Conservation (phyloP, 2,797 vertebrate genomes). For the Scolopax rusticola region DNA sequence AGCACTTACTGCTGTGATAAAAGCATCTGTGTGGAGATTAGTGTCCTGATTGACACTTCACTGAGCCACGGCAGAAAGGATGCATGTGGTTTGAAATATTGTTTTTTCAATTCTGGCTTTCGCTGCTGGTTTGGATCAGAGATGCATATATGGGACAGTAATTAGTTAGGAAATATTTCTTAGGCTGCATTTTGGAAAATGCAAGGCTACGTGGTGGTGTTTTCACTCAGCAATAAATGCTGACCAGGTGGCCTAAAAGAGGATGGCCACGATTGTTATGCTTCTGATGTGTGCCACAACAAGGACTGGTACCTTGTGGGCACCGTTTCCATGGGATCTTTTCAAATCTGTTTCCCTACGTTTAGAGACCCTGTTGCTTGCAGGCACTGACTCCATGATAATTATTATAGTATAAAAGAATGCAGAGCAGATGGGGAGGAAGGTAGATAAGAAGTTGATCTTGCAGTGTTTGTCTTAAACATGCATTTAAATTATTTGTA, state of each 20-base stretch:
- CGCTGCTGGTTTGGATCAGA: not conserved
- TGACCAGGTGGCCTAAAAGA: not conserved
- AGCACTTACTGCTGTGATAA: not conserved
- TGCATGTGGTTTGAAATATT: not conserved
- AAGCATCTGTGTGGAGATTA: not conserved
- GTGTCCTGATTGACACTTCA: not conserved
- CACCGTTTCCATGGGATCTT: not conserved
- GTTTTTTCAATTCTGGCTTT: not conserved
- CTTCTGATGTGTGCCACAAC: not conserved
- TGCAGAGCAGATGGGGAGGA: not conserved
- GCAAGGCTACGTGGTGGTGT: not conserved
- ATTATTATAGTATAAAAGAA: not conserved
- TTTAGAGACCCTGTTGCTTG: not conserved
- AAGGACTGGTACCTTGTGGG: not conserved
- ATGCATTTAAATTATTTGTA: not conserved
- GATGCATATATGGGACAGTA: not conserved
- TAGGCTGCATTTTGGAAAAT: not conserved
- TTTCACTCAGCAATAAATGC: not conserved
- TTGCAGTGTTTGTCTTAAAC: not conserved
- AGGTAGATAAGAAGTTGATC: not conserved
- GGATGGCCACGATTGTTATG: fast-evolving
- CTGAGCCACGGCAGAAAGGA: not conserved
- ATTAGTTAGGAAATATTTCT: not conserved
- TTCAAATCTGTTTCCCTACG: not conserved
- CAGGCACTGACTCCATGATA: not conserved